phyloP scores from a whole-genome alignment of 2,113 vertebrate genomes.

The Megaptera novaeangliae region DNA sequence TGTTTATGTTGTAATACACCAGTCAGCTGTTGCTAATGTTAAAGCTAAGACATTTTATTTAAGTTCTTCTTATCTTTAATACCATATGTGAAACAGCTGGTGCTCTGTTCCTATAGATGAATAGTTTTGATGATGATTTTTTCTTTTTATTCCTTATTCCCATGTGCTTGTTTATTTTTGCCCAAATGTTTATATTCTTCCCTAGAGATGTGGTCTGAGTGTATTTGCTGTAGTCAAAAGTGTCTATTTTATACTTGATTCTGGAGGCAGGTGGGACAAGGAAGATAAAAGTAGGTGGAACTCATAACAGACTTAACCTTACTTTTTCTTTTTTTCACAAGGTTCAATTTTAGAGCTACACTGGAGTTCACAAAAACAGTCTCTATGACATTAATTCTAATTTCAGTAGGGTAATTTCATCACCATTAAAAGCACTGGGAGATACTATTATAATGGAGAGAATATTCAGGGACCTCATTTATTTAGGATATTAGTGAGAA shows the following conservation, averaged over 20 bases:
- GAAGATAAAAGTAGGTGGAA: background rate
- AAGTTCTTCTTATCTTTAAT: background rate
- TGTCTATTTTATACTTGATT: background rate
- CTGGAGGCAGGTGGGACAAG: background rate
- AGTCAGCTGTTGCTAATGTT: background rate
- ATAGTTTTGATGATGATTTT: background rate
- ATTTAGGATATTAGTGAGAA: background rate
- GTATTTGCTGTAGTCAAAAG: background rate
- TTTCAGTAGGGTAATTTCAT: background rate
- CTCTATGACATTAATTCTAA: background rate
- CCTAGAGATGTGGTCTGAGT: background rate
- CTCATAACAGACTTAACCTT: background rate
- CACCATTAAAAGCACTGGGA: background rate
- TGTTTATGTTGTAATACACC: background rate
- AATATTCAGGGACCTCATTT: background rate
- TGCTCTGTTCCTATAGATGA: background rate
- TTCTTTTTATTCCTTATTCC: background rate
- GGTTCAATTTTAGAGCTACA: background rate
- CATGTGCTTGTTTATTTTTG: background rate
- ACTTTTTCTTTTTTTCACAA: background rate
- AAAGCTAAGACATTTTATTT: background rate
- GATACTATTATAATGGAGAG: background rate
- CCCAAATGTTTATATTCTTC: background rate
- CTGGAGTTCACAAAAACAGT: background rate
- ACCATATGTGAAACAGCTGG: background rate